Base-by-base conservation (phyloP, 2,888 invertebrate genomes). In the Brachynemurus nebulosus region DNA sequence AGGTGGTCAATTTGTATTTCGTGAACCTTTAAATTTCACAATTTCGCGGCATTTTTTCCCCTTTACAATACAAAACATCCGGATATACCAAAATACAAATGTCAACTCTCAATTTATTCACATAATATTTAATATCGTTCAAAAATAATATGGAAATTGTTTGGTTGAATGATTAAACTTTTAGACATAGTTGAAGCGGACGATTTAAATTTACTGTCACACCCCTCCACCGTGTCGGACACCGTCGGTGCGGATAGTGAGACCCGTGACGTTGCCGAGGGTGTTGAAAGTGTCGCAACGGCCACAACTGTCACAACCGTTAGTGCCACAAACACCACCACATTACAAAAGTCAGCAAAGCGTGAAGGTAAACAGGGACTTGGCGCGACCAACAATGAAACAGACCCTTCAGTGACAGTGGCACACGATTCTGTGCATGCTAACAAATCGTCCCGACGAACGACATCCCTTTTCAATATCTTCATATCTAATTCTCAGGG, bases 401-500 rank as follows among this genome's bases (percentile, higher is more conserved):
- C 59, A 59, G 49, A 48, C 52, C 51, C 36, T 42, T 27, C 46
- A 38, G 14, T 40, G 27, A 17, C 56, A 55, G 54, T 63, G 47
- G 19, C 18, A 37, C 45, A 41, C 53, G 54, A 57, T n/a, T 35
- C 40, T 16, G 38, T 66, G 46, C 74, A 75, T 54, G 73, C 69
- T 40, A 68, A 72, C 66, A 85, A 85, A 73, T 78, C 84, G 65
- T 88, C 88, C 66, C 84, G 89, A 69, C 83, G 90, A 72, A 88
- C 90, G 66, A 89, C 89, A 67, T 91, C 90, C 68, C 81, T 91
- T 67, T 78, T 91, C 69, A 90, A 91, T 78, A 79, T 91, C 72
- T 91, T 91, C 76, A 88, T 89, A 74, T 86, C 89, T 70, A 89
- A 86, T 74, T 88, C 89, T 72, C 89, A 88, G 80, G 89, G 86